phyloP scores from a whole-genome alignment of 2,888 invertebrate species.

The Diarsia rubi region DNA sequence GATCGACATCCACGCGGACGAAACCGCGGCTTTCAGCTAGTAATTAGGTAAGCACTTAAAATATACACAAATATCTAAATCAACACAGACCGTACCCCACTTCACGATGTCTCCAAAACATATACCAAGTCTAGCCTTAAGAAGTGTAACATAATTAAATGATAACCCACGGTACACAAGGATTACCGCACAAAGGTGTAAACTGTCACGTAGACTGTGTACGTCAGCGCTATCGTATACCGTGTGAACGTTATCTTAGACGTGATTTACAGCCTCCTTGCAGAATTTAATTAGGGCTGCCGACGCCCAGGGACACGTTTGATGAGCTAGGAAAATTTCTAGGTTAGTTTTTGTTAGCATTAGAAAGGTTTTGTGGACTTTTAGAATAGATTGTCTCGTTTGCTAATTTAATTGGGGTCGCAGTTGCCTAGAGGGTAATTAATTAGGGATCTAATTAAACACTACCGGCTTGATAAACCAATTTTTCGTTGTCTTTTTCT shows the following conservation, averaged over 20 bases:
- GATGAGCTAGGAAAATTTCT: slow-evolving; percentile 53
- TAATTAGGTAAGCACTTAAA: too few relatives aligned
- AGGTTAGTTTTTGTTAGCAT: slow-evolving; percentile 32
- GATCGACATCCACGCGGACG: too few relatives aligned
- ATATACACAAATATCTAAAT: neutral
- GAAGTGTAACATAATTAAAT: slow-evolving; percentile 58
- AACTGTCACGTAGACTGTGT: slow-evolving; percentile 65
- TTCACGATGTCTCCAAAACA: slow-evolving; percentile 19
- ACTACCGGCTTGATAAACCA: neutral
- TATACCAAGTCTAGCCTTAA: slow-evolving; percentile 33
- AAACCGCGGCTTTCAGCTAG: too few relatives aligned
- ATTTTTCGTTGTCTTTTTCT: neutral
- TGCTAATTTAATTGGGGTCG: slow-evolving; percentile 30
- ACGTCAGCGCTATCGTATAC: slow-evolving; percentile 64
- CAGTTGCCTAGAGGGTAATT: neutral
- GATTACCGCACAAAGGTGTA: slow-evolving; percentile 63
- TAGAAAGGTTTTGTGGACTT: slow-evolving; percentile 34
- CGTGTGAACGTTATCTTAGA: slow-evolving; percentile 71
- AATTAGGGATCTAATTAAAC: neutral
- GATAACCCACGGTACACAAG: slow-evolving; percentile 55
- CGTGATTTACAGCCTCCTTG: slow-evolving; percentile 72
- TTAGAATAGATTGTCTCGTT: slow-evolving; percentile 27
- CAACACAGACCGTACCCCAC: slow-evolving; percentile 21
- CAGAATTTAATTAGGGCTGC: slow-evolving; percentile 71
- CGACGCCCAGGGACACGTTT: slow-evolving; percentile 47